phyloP scores from a whole-genome alignment of 1,140 invertebrate genomes.

The Diachasma alloeum region DNA sequence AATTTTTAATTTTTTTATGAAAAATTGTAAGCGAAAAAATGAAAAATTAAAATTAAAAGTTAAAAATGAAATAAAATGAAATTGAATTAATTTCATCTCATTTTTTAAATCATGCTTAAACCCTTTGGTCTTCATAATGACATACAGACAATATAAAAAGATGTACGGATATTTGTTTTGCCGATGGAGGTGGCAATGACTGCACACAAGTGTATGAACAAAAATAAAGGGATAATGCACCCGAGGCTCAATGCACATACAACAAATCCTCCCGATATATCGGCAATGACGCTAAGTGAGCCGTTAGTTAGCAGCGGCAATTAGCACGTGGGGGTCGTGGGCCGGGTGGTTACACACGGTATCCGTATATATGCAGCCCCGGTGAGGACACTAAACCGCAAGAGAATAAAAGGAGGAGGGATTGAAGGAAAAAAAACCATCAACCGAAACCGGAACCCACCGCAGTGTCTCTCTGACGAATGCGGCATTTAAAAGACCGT shows the following conservation, averaged over 20 bases:
- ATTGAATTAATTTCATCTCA: too few species aligned
- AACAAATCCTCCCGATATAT: slow-evolving; percentile 23
- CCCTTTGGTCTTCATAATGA: too few species aligned
- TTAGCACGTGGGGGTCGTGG: slow-evolving; percentile 42
- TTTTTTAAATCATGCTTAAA: too few species aligned
- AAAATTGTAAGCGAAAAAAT: too few species aligned
- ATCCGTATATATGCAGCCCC: background rate
- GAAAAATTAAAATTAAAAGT: too few species aligned
- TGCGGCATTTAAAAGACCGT: slow-evolving; percentile 29
- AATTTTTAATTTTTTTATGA: too few species aligned
- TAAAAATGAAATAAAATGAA: too few species aligned
- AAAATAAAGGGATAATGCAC: slow-evolving; percentile 12
- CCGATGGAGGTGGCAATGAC: background rate
- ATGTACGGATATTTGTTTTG: background rate
- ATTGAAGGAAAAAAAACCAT: background rate
- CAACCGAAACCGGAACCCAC: slow-evolving; percentile 24
- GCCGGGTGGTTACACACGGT: slow-evolving; percentile 1
- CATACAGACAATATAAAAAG: background rate
- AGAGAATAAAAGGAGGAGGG: background rate
- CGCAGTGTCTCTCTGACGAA: slow-evolving; percentile 28
- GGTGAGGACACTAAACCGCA: slow-evolving; percentile 3
- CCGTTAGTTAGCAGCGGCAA: slow-evolving; percentile 48
- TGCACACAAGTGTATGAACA: background rate
- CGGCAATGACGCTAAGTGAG: slow-evolving; percentile 41
- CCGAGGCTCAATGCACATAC: slow-evolving; percentile 12